These are phyloP conservation scores for Elysia chlorotica DNA, from an alignment of 1,140 invertebrate species.

Conservation along the genomic window DNA sequence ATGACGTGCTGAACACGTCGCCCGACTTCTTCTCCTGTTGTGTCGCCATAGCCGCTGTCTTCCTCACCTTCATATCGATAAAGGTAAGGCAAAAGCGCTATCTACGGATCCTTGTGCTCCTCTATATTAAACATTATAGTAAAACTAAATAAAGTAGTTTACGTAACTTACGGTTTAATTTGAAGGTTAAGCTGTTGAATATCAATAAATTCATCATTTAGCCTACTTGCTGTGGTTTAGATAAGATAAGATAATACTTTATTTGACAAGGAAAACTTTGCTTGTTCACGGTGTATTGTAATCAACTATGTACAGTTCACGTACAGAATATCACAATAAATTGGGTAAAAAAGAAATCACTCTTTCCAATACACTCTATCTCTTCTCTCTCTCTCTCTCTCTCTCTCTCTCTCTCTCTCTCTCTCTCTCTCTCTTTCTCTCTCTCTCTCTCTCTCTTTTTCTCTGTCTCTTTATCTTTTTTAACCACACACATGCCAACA, in stretches of 20 bases:
- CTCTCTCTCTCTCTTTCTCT: background rate
- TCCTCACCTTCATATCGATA: slow-evolving; percentile 12
- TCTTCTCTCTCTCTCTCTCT: background rate
- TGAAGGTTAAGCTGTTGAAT: too few species aligned
- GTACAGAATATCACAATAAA: background rate
- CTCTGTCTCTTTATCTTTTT: background rate
- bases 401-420: background rate
- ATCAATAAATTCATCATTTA: background rate
- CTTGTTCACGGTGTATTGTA: too few species aligned
- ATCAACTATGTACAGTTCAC: background rate
- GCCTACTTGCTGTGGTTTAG: background rate
- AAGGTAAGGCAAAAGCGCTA: slow-evolving; percentile 6
- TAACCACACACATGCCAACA: too few species aligned
- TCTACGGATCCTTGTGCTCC: background rate
- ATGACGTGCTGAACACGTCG: background rate
- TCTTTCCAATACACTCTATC: background rate
- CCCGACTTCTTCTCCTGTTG: slow-evolving; percentile 16
- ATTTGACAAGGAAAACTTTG: too few species aligned
- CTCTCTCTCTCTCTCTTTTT: background rate
- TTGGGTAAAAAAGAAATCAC: background rate
- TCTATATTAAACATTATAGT: background rate
- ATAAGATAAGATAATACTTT: too few species aligned
- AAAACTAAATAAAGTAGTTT: background rate
- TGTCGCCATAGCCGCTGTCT: slow-evolving; percentile 3
- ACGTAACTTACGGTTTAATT: background rate